Percentiles rank a stretch among this genome's conserved stretches.
These are phyloP conservation scores for Prunella himalayana DNA, from an alignment of 2,113 vertebrate species.

Conservation along the genomic window DNA sequence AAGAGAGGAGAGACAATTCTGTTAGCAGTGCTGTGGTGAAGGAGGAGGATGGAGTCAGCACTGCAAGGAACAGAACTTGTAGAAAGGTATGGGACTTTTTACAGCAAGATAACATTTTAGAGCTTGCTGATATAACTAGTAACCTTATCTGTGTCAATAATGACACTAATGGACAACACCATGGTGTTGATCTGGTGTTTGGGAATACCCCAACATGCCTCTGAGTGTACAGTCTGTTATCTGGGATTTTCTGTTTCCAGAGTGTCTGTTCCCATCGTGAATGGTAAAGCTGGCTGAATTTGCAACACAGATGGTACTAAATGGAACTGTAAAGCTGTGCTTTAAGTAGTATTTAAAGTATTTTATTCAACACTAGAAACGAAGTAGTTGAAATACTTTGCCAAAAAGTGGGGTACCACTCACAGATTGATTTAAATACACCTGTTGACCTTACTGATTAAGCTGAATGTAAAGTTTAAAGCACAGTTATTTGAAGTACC, in stretches of 20 bases:
- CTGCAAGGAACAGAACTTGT: too few relatives aligned
- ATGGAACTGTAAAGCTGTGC: not conserved
- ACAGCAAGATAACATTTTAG: too few relatives aligned
- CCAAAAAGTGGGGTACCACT: not conserved
- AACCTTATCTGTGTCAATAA: too few relatives aligned
- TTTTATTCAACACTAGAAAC: not conserved
- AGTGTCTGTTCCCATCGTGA: accelerated
- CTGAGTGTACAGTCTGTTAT: accelerated
- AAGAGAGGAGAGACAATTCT: too few relatives aligned
- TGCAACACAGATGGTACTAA: not conserved
- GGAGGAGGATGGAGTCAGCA: too few relatives aligned
- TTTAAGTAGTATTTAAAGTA: not conserved
- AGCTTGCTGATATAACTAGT: too few relatives aligned
- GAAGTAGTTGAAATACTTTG: not conserved
- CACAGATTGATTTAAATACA: not conserved
- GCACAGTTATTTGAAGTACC: not conserved
- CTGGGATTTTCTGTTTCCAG: not conserved
- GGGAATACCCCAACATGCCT: not conserved
- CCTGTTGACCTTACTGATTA: not conserved
- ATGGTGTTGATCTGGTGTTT: not conserved
- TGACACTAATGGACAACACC: not conserved
- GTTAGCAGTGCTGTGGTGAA: too few relatives aligned
- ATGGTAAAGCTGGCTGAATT: not conserved
- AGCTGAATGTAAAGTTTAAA: not conserved
- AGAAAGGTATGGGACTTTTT: too few relatives aligned